phyloP scores from a whole-genome alignment of 2,888 invertebrate genomes.

The Notocelia uddmanniana region DNA sequence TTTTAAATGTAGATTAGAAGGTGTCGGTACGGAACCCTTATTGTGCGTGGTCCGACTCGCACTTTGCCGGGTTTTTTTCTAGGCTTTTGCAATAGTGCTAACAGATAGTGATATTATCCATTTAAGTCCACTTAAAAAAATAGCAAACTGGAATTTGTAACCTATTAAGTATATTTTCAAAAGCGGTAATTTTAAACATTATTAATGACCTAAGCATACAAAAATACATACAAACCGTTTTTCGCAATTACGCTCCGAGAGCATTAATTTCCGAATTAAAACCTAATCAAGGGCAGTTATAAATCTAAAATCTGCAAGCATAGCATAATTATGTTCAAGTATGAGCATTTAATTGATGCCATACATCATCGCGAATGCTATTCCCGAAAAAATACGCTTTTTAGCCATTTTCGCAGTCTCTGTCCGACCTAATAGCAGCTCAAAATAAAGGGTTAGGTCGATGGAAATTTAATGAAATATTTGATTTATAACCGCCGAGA shows the following conservation, averaged over 20 bases:
- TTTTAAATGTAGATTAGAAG: too few relatives aligned
- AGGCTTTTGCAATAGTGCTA: too few relatives aligned
- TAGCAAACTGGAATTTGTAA: not conserved
- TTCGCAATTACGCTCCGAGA: conserved; percentile 2
- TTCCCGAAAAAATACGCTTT: conserved; percentile 68
- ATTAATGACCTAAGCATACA: conserved; percentile 1
- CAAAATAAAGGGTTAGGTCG: conserved; percentile 81
- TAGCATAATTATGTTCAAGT: conserved; percentile 51
- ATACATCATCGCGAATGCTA: conserved; percentile 68
- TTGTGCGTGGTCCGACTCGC: too few relatives aligned
- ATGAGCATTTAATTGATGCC: conserved; percentile 55
- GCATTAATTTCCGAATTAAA: conserved; percentile 29
- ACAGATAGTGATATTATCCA: too few relatives aligned
- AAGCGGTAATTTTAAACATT: conserved; percentile 2
- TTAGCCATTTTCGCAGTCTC: conserved; percentile 65
- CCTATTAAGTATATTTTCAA: not conserved
- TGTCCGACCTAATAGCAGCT: conserved; percentile 68
- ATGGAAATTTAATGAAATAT: conserved; percentile 84
- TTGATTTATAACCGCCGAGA: conserved; percentile 81
- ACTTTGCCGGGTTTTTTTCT: too few relatives aligned
- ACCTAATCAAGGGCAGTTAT: conserved; percentile 44
- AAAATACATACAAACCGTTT: conserved; percentile 4
- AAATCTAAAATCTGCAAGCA: conserved; percentile 48
- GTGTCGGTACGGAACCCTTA: too few relatives aligned
- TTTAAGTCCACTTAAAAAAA: not conserved